Evolutionary conservation across 2,797 vertebrate genomes (phyloP), one percentile per base, ranked within the genome.

Genomic region (Lagodon rhomboides): DNA sequence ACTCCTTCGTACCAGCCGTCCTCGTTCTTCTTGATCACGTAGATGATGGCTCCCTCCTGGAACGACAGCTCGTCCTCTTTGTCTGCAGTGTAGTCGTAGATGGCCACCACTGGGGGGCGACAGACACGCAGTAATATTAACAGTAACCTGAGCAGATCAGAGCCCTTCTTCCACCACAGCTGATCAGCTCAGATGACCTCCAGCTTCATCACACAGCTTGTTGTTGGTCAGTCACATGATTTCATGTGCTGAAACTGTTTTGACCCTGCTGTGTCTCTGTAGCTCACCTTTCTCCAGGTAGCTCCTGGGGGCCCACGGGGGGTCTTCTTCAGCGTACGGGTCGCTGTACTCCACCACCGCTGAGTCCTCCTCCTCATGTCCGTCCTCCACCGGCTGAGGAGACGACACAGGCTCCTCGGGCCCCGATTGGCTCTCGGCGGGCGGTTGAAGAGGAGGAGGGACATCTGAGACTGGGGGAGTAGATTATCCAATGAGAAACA

Each of bases 31-130:
- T 98, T 99, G 89, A 99, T 96, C 75, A 99, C 98, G 1, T 98
- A 99, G 91, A 99, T 99, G 90, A 99, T 99, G 73, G 97, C 96
- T 68, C 98, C 98, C 92, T 99, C 98, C 92, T 98, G 97, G 93
- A 99, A 99, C 0, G 97, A 98, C 79, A 99, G 90, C 95, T 99
- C 98, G 55, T 99, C 98, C 90, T 98, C 97, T 85, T 99, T 99
- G 94, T 99, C 98, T 67, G 96, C 97, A 0, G 90, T 86, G 94
- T 99, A 99, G 94, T 99, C 98, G 17, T 99, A 99, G 87, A 99
- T 98, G 13, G 98, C 98, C 90, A 99, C 98, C 94, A 99, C 98
- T 99, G 85, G 80, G 64, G 85, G 89, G 82, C 68, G 76, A 87
- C 53, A 84, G 34, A 67, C 56, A 80, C 56, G 51, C 27, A 23